phyloP scores from a whole-genome alignment of 2,113 vertebrate species.

The Actinemys pallida region DNA sequence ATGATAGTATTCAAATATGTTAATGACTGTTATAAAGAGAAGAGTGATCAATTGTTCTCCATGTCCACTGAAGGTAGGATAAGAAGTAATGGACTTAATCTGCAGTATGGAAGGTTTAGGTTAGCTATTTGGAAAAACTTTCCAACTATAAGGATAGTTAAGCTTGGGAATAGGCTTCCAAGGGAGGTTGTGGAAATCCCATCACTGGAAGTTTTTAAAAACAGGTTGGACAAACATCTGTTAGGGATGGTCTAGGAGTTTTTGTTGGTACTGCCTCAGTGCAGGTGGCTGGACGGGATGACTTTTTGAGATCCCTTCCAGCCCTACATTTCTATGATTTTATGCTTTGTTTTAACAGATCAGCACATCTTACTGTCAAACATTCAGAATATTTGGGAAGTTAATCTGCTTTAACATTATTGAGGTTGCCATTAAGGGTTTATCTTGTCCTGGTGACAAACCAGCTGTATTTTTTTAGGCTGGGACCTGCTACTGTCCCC shows the following conservation, averaged over 20 bases:
- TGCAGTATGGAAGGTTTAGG: background rate
- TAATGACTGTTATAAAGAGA: background rate
- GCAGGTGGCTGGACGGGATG: background rate
- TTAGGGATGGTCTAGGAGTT: background rate
- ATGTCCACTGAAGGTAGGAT: background rate
- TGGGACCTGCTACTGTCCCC: fast-evolving
- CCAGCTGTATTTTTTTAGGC: background rate
- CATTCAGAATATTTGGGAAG: background rate
- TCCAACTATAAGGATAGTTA: background rate
- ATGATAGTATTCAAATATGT: background rate
- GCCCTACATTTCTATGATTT: background rate
- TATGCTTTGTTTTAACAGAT: fast-evolving
- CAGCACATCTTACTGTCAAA: background rate
- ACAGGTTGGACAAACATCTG: background rate
- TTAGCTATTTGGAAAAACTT: background rate
- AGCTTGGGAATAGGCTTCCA: background rate
- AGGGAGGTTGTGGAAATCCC: background rate
- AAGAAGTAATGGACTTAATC: background rate
- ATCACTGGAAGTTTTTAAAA: background rate
- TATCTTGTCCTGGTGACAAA: background rate
- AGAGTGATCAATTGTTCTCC: background rate
- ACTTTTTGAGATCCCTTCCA: background rate
- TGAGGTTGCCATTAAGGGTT: background rate
- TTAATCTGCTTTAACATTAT: background rate
- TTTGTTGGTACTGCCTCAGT: background rate